A percentile compares a stretch with the other conserved stretches of the same genome.
phyloP scores from a whole-genome alignment of 37 sponge, comb jelly and placozoan species.

The Crambe crambe region DNA sequence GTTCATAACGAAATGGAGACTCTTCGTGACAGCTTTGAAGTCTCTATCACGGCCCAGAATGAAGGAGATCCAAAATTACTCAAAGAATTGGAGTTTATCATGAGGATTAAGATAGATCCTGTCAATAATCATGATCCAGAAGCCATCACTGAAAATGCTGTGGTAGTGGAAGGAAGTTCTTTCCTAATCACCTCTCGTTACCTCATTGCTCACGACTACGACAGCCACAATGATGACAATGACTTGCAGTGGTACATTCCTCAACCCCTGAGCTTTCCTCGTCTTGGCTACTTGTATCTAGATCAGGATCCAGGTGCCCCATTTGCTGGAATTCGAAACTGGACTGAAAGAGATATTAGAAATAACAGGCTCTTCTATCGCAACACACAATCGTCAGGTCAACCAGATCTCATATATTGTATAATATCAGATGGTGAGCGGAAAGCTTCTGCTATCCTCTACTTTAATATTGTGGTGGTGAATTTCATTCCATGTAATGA shows the following conservation, averaged over 20 bases:
- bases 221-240: constrained; percentile 1
- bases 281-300: constrained; percentile 27
- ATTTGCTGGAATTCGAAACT: not conserved
- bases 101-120: constrained; percentile 42
- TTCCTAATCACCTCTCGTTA: not conserved
- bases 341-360: constrained; percentile 32
- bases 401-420: not conserved
- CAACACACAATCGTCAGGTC: not conserved
- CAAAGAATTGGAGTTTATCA: not conserved
- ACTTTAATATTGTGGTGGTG: not conserved
- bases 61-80: not conserved
- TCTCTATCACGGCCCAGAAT: constrained; percentile 9
- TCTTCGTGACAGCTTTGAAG: constrained; percentile 34
- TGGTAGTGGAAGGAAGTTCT: constrained; percentile 13
- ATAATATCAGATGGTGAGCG: constrained; percentile 10
- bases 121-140: constrained; percentile 51
- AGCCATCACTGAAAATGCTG: no score
- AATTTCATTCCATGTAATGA: not conserved
- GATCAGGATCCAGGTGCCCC: not conserved
- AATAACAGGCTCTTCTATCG: constrained; percentile 30
- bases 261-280: not conserved
- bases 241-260: constrained; percentile 23
- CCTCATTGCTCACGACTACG: constrained; percentile 31
- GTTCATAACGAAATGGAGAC: constrained; percentile 15
- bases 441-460: no score